Conservation (phyloP, 1,140 invertebrate species). For the Drosophila parvula region DNA sequence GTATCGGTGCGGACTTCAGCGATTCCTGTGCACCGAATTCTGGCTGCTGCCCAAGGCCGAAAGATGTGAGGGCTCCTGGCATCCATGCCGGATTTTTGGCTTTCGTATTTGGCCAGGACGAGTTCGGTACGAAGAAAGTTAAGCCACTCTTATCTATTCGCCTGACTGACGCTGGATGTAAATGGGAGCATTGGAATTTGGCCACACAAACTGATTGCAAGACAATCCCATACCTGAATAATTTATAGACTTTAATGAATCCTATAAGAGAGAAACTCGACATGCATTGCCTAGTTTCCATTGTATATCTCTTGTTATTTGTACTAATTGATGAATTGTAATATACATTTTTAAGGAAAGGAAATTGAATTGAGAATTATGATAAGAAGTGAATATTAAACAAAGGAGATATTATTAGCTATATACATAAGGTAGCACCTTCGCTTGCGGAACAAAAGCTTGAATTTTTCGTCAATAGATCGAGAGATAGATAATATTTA, state of each 20-base stretch:
- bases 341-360: no score
- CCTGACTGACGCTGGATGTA: slow-evolving; percentile 23
- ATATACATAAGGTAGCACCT: no score
- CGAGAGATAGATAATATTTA: no score
- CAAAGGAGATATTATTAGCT: no score
- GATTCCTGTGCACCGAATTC: slow-evolving; percentile 13
- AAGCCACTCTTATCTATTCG: slow-evolving; percentile 25
- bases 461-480: no score
- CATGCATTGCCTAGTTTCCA: not conserved
- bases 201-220: not conserved
- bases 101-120: slow-evolving; percentile 12
- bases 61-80: slow-evolving; percentile 23
- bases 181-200: slow-evolving; percentile 1
- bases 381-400: no score
- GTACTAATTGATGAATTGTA: not conserved
- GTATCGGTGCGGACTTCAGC: slow-evolving; percentile 42
- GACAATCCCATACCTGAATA: not conserved
- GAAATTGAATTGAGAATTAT: no score
- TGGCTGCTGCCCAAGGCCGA: slow-evolving; percentile 21
- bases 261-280: no score
- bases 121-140: slow-evolving; percentile 29
- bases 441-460: no score
- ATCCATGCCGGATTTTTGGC: slow-evolving; percentile 15
- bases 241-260: not conserved
- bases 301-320: not conserved